Evolutionary conservation across 2,113 vertebrate genomes (phyloP).

Genomic region (Gorsachius goisagi): DNA sequence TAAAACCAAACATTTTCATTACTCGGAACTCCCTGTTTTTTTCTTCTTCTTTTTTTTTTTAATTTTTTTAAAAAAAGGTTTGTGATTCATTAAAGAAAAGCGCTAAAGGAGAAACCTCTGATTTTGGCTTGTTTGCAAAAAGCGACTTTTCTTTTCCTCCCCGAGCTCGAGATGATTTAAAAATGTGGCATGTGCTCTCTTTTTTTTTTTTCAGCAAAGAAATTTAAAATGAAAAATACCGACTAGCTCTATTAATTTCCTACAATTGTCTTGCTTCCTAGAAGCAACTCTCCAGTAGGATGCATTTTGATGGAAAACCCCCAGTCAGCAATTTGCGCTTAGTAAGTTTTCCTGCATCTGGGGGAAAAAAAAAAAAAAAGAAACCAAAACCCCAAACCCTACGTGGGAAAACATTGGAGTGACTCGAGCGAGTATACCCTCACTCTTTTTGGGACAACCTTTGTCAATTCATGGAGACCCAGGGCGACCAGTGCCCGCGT

Average conservation of each 20-base stretch:
- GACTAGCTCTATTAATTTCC: not conserved
- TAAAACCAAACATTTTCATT: not conserved
- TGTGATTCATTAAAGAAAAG: not conserved
- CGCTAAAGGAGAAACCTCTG: not conserved
- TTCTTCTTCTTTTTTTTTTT: not conserved
- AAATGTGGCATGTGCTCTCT: not conserved
- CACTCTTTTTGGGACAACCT: not conserved
- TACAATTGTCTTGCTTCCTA: not conserved
- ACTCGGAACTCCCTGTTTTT: not conserved
- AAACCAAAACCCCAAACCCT: not conserved
- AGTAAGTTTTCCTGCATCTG: not conserved
- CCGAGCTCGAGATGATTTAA: not conserved
- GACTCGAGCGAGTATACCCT: no score
- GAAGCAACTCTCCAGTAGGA: not conserved
- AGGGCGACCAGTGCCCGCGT: rapidly evolving
- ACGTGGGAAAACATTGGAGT: not conserved
- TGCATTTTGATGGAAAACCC: not conserved
- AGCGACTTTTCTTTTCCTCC: not conserved
- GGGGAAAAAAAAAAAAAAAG: not conserved
- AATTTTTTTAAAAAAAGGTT: not conserved
- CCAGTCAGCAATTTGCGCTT: not conserved
- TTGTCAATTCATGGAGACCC: not conserved
- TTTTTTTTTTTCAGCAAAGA: not conserved
- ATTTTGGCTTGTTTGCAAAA: not conserved
- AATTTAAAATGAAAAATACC: not conserved